Evolutionary conservation across 2,888 invertebrate genomes (phyloP), one percentile per base, ranked within the genome.

Genomic region (Drosophila anomelani): DNA sequence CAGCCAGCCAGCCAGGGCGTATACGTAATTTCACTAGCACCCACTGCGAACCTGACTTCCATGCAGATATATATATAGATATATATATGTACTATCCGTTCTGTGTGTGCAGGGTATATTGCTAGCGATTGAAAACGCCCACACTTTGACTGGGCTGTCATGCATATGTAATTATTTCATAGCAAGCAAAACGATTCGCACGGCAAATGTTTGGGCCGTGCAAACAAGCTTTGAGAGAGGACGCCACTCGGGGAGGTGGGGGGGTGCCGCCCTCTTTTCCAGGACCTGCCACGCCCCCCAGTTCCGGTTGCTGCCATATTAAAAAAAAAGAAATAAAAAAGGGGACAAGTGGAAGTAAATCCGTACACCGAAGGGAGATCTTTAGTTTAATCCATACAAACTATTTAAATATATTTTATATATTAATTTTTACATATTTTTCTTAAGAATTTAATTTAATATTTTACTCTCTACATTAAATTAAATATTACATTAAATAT

Each of bases 91-190:
- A 26, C 4, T 38, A 62, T 46, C 29, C 20, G 12, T 13, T 34
- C 13, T 20, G 49, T 38, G 41, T 51, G 51, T 51, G 12, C 62
- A 13, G 4, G 38, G 53, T 66, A 39, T 62, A 70, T 51, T 49
- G 71, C 56, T 44, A 46, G 58, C 59, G 77, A 85, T 85, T 79
- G 84, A 85, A 70, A 61, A 77, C 82, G 71, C 84, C 80, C 87
- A 81, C 67, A 61, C 80, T 84, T 78, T 75, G 75, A 64, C 73
- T 79, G 77, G 71, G 72, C 79, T 82, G 82, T 79, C 87, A 85
- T 85, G 84, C 84, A 85, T 85, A 82, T 85, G 87, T 87, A 85
- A 85, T 85, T 85, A 85, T 87, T 77, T 74, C 76, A 78, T 70
- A 75, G 85, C 76, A 75, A 80, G 74, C 81, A 79, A 63, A 73